Base-by-base conservation (phyloP, 1,140 invertebrate species). In the Trichomalopsis sarcophagae region DNA sequence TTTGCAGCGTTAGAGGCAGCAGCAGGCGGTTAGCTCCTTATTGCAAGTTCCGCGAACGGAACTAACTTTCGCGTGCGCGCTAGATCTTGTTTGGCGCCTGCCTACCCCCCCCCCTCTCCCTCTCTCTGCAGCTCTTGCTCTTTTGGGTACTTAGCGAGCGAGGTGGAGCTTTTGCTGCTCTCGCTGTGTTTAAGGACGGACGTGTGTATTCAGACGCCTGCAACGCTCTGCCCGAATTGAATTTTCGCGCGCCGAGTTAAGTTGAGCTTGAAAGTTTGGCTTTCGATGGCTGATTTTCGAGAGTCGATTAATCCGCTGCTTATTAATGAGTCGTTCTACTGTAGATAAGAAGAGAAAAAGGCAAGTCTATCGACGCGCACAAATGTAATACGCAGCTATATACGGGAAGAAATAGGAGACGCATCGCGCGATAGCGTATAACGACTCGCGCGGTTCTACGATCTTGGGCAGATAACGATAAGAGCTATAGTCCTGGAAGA, bases 61-160 rank as follows among this genome's bases (percentile, higher is more conserved):
- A n/a, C 21, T 21, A 62, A 62, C 17, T 62, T 62, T 62, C 50
- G 13, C 50, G 50, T 17, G 14, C 17, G 14, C 14, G 47, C 50
- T 55, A 17, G 50, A 55, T 55, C 21, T n/a, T 62, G 55, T 62
- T 62, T 62, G 55, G 2, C 17, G 17, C 55, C 55, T 62, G 11
- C 3, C 33, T 36, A 36, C 33, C 33, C 5, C 33, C 3, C 33
- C 3, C 33, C 5, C 33, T 36, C 33, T 36, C 33, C 5, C 33
- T 36, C 14, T 62, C 21, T n/a, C 4, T n/a, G 55, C 55, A 21
- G 55, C 55, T 62, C 17, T 62, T 62, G 21, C 55, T 62, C 55
- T 62, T 62, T 62, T 62, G 55, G 36, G 17, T 36, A 44, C 73
- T 75, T 87, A 87, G 77, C 83, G 85, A 84, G 62, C 21, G 47